Evolutionary conservation across 2,797 vertebrate species (phyloP), one percentile per base, ranked within the genome.

Genomic region (Gephyroberyx darwinii): DNA sequence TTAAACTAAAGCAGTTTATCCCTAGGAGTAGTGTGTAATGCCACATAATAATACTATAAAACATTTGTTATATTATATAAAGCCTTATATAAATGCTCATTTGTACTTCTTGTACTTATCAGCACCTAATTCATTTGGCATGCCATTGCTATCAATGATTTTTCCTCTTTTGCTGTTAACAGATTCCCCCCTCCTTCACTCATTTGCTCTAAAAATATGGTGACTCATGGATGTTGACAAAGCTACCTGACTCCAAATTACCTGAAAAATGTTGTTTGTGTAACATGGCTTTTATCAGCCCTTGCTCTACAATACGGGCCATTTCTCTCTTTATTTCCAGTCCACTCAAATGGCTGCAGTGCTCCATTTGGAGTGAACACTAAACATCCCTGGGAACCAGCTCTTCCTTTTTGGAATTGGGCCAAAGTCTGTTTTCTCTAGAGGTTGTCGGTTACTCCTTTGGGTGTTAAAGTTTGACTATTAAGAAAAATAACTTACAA

Each of bases 371-470:
- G 55, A 69, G 19, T n/a, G 37, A 80, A 74, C 58, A 33, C 71
- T 50, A 6, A 75, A 62, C 78, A 51, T 80, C 75, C 77, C 74
- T 88, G 86, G 86, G 84, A 89, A 90, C 80, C 53, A 53, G 55
- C 61, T 57, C 73, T 82, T 83, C 69, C 75, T 77, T 68, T 71
- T 41, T 89, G 86, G 79, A 78, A 54, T 52, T 0, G 39, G 0
- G 68, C 77, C 87, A 82, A 47, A 69, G 54, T 35, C 10, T n/a
- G 63, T 74, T 86, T 78, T 84, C 84, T 80, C 78, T 64, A 47
- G 73, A 72, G 75, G 71, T 58, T 26, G 6, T 56, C 43, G 37
- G 39, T 62, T 0, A 31, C 59, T 69, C 54, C 14, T 0, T 77
- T 30, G 39, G 52, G 5, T 70, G 60, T 58, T 52, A 63, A 78